phyloP scores from a whole-genome alignment of 2,797 vertebrate species.

The Lithobates pipiens region DNA sequence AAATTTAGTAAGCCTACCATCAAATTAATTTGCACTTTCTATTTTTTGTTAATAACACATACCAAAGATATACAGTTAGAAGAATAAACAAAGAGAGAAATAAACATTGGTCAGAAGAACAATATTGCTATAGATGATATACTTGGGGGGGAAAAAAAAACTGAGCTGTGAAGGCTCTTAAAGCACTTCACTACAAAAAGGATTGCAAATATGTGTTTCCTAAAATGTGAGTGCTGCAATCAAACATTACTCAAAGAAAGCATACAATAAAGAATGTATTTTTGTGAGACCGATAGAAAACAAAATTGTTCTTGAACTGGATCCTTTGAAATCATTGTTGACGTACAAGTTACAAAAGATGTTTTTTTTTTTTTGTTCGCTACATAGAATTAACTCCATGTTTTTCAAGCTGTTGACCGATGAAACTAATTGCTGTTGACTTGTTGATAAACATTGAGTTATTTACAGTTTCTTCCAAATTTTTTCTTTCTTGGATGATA shows the following conservation, averaged over 20 bases:
- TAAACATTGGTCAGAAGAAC: constrained; percentile 25
- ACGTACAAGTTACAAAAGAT: constrained; percentile 26
- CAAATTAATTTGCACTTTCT: not conserved
- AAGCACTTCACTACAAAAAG: constrained; percentile 52
- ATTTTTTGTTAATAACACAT: not conserved
- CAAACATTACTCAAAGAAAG: constrained; percentile 53
- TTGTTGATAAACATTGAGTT: not conserved
- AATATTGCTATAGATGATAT: constrained; percentile 32
- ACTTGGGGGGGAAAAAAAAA: constrained; percentile 13
- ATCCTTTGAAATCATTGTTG: constrained; percentile 48
- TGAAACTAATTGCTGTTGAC: constrained; percentile 16
- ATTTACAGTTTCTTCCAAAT: not conserved
- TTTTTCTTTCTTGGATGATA: not conserved
- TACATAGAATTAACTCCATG: constrained; percentile 31
- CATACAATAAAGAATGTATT: constrained; percentile 44
- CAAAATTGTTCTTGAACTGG: constrained; percentile 51
- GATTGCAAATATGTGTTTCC: constrained; percentile 53
- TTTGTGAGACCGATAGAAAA: constrained; percentile 43
- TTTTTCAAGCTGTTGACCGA: not conserved
- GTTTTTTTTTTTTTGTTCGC: constrained; percentile 26
- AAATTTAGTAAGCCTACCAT: not conserved
- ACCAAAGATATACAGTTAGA: not conserved
- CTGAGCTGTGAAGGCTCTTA: constrained; percentile 40
- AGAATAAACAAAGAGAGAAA: constrained; percentile 6
- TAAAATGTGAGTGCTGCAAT: constrained; percentile 54